These are phyloP conservation scores for Catharus fuscescens DNA, from an alignment of 2,113 vertebrate species.

Conservation along the genomic window DNA sequence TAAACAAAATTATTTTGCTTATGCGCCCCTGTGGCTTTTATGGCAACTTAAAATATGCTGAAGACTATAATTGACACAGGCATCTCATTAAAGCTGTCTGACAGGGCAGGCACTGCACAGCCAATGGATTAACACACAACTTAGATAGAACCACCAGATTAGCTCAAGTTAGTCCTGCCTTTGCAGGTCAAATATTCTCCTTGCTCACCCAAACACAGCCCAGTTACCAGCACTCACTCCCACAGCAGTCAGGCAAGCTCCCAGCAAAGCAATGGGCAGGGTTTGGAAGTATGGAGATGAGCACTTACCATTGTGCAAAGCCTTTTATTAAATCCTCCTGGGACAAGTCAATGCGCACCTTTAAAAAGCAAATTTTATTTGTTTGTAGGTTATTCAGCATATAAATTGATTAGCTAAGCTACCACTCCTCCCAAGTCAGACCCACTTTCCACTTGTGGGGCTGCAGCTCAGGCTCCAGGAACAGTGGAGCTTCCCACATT, in stretches of 20 bases:
- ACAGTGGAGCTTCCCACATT: not conserved
- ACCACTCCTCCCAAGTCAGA: not conserved
- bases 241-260: not conserved
- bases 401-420: not conserved
- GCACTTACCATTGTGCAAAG: conserved; percentile 84
- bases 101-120: not conserved
- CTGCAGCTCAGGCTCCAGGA: not conserved
- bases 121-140: not conserved
- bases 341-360: conserved; percentile 89
- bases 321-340: conserved; percentile 85
- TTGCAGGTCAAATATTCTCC: not conserved
- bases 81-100: conserved; percentile 29
- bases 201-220: not conserved
- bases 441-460: not conserved
- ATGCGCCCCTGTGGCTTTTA: conserved; percentile 4
- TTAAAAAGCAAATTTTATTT: conserved; percentile 31
- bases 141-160: conserved; percentile 2
- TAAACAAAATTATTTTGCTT: conserved; percentile 30
- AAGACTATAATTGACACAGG: conserved; percentile 14
- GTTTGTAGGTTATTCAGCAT: not conserved
- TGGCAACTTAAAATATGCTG: conserved; percentile 24
- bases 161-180: not conserved
- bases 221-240: not conserved
- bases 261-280: not conserved
- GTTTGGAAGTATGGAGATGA: not conserved